Evolutionary conservation across 2,888 invertebrate species (phyloP), one percentile per base, ranked within the genome.

Genomic region (Chouioia cunea): DNA sequence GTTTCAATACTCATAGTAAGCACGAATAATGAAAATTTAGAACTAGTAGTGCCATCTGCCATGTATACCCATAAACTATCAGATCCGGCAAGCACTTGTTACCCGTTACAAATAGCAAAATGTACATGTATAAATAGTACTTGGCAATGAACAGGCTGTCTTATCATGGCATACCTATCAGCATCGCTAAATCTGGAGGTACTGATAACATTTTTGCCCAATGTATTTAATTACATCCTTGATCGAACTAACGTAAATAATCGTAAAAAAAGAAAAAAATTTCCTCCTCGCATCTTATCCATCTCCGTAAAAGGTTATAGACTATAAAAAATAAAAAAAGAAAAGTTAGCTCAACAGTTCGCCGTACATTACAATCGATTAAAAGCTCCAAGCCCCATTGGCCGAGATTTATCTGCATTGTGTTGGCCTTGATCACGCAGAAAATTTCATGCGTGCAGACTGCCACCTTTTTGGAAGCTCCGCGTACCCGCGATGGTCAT

Each of bases 151-250:
- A 12, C n/a, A 36, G 6, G 15, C 1, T 12, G 50, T 52, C 36
- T 65, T 36, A 36, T 36, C 4, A 48, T 48, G 10, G n/a, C 47
- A 20, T 15, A n/a, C 48, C 12, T 20, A 47, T 20, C 20, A 20
- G 12, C 18, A 22, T 44, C 8, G 44, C 56, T 23, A 18, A 36
- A 15, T 23, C 56, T n/a, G 6, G 20, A 1, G 2, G 43, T n/a
- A 15, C 23, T 16, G 53, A 59, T 46, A 67, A 67, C 52, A 27
- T 20, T 15, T 59, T 53, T 59, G 53, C 59, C 18, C 53, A 47
- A 57, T 53, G 46, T 12, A 43, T 47, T 67, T 59, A 67, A 67
- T 67, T 59, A 23, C 66, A 54, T 47, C 53, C 59, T 58, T 58
- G 65, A 65, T 65, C 57, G 14, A n/a, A 4, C 20, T 15, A 46